Evolutionary conservation across 2,797 vertebrate species (phyloP).

Genomic region (Malurus splendens): DNA sequence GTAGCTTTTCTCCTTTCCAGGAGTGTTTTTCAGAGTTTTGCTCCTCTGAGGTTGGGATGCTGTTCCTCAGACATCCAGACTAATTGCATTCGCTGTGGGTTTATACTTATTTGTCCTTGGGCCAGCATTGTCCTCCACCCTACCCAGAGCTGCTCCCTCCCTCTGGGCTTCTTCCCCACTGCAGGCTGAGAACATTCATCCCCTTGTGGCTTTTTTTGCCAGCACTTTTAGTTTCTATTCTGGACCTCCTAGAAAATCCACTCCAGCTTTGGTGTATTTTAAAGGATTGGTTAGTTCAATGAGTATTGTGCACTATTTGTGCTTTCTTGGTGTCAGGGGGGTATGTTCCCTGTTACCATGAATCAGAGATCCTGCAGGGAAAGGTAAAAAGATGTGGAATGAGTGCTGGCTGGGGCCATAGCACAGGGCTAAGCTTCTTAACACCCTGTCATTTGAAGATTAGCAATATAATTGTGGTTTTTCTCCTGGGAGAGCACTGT

Average conservation of each 20-base stretch:
- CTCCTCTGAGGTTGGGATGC: background rate
- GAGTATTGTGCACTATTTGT: background rate
- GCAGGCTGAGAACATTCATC: background rate
- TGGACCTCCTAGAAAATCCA: background rate
- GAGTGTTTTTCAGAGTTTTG: background rate
- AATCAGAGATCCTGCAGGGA: background rate
- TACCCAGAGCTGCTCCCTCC: background rate
- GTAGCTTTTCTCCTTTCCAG: background rate
- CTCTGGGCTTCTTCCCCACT: background rate
- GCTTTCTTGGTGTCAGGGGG: background rate
- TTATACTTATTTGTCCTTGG: background rate
- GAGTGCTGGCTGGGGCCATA: background rate
- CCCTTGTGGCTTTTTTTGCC: accelerated
- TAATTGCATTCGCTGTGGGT: background rate
- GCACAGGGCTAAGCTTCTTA: background rate
- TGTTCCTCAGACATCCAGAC: background rate
- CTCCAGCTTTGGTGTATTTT: background rate
- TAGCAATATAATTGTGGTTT: background rate
- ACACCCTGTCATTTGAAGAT: background rate
- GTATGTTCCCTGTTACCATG: background rate
- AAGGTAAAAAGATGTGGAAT: background rate
- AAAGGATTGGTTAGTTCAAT: background rate
- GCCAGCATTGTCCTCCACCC: conserved; percentile 13
- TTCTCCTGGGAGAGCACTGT: background rate
- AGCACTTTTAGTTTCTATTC: background rate